Evolutionary conservation across 2,113 vertebrate species (phyloP).

Genomic region (Polyodon spathula): DNA sequence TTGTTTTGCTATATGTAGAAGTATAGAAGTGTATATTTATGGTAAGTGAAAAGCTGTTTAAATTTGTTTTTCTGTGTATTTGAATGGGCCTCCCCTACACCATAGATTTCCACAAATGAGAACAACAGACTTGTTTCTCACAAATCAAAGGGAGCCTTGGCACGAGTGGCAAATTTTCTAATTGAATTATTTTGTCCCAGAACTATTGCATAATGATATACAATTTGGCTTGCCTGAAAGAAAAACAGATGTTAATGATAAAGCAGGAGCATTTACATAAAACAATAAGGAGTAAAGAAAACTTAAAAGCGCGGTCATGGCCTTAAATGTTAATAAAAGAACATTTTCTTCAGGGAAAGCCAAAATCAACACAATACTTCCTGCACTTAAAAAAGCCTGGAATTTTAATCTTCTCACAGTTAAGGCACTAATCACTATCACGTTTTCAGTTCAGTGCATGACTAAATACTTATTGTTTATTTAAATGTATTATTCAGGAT

Average conservation of each 20-base stretch:
- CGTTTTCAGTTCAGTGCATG: slow-evolving; percentile 51
- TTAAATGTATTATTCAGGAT: slow-evolving; percentile 7
- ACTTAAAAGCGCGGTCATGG: slow-evolving; percentile 68
- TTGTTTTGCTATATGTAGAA: too few relatives aligned
- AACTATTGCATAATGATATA: too few relatives aligned
- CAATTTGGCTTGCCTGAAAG: too few relatives aligned
- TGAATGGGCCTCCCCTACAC: too few relatives aligned
- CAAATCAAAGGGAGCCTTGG: too few relatives aligned
- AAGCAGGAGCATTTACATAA: slow-evolving; percentile 69
- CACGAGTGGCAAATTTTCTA: too few relatives aligned
- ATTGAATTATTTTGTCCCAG: too few relatives aligned
- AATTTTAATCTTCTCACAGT: slow-evolving; percentile 61
- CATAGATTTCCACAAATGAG: too few relatives aligned
- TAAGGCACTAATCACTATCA: slow-evolving; percentile 68
- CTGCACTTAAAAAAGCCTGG: slow-evolving; percentile 77
- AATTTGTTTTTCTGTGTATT: too few relatives aligned
- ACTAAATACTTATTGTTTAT: background rate
- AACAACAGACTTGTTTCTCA: too few relatives aligned
- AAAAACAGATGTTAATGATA: slow-evolving; percentile 69
- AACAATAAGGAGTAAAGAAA: slow-evolving; percentile 70
- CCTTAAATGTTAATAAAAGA: slow-evolving; percentile 76
- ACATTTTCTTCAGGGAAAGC: slow-evolving; percentile 52
- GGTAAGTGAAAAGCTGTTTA: too few relatives aligned
- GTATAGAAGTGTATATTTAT: too few relatives aligned
- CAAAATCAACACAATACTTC: slow-evolving; percentile 86